phyloP scores from a whole-genome alignment of 2,888 invertebrate species.

The Calameuta pallipes region DNA sequence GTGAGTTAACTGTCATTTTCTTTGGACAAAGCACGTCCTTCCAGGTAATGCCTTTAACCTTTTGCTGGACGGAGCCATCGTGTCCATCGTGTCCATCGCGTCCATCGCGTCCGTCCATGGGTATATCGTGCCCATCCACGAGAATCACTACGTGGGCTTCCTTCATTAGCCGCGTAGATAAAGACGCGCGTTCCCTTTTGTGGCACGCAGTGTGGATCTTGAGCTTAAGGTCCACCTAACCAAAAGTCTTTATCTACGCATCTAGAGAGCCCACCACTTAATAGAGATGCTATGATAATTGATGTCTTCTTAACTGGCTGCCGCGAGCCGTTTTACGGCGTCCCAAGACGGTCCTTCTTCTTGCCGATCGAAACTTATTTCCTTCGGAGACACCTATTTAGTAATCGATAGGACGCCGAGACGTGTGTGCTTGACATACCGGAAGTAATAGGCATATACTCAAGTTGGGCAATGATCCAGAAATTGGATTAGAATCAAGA shows the following conservation, averaged over 20 bases:
- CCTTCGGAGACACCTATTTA: slow-evolving; percentile 11
- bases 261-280: slow-evolving; percentile 35
- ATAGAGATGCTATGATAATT: slow-evolving; percentile 48
- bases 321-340: neutral
- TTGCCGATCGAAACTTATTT: slow-evolving; percentile 12
- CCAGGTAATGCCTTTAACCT: neutral
- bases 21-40: neutral
- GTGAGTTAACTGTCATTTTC: neutral
- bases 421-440: slow-evolving; percentile 21
- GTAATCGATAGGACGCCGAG: slow-evolving; percentile 19
- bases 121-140: neutral
- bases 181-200: neutral
- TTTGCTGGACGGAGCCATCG: neutral
- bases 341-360: slow-evolving; percentile 2
- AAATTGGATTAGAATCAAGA: neutral
- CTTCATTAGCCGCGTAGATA: slow-evolving; percentile 5
- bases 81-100: neutral
- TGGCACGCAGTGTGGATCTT: neutral
- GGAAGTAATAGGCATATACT: slow-evolving; percentile 16
- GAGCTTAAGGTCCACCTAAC: neutral
- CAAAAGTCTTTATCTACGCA: slow-evolving; percentile 37
- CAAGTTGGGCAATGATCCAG: neutral
- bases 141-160: neutral
- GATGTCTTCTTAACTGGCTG: slow-evolving; percentile 27
- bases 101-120: no score